A percentile compares a stretch with the other conserved stretches of the same genome.
Conservation (phyloP, 1,140 invertebrate species). For the Stenopsyche tienmushanensis region DNA sequence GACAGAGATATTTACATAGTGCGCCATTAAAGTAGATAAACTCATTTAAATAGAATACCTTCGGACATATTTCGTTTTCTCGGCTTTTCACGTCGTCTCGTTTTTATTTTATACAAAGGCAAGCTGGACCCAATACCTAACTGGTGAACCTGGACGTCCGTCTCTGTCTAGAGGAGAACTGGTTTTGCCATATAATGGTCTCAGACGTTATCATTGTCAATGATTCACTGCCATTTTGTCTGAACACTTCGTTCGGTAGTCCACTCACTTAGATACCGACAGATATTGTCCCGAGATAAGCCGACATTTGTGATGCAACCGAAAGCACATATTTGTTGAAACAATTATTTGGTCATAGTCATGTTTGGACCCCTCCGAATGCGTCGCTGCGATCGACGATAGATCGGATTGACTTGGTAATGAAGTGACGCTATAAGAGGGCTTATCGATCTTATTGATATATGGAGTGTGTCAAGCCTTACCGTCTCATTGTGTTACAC, state of each 20-base stretch:
- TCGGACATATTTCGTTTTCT: conserved; percentile 6
- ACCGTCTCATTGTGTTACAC: too few species aligned
- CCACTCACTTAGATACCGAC: not conserved
- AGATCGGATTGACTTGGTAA: too few species aligned
- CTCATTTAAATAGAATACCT: conserved; percentile 9
- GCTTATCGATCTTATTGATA: too few species aligned
- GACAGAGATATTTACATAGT: not conserved
- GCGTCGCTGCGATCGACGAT: too few species aligned
- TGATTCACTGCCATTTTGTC: conserved; percentile 10
- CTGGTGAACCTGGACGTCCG: too few species aligned
- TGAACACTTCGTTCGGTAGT: not conserved
- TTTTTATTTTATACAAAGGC: not conserved
- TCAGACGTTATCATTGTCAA: not conserved
- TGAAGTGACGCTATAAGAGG: too few species aligned
- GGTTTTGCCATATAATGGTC: conserved; percentile 8
- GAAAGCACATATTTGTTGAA: too few species aligned
- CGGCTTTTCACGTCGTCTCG: not conserved
- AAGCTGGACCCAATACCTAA: not conserved
- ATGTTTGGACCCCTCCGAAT: too few species aligned
- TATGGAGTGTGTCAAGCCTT: too few species aligned
- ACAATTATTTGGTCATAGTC: too few species aligned
- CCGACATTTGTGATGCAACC: too few species aligned
- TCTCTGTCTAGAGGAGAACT: not conserved
- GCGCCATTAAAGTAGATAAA: not conserved
- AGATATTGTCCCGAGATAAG: not conserved